Evolutionary conservation across 2,113 vertebrate species (phyloP).

Genomic region (Tyrannus savana): DNA sequence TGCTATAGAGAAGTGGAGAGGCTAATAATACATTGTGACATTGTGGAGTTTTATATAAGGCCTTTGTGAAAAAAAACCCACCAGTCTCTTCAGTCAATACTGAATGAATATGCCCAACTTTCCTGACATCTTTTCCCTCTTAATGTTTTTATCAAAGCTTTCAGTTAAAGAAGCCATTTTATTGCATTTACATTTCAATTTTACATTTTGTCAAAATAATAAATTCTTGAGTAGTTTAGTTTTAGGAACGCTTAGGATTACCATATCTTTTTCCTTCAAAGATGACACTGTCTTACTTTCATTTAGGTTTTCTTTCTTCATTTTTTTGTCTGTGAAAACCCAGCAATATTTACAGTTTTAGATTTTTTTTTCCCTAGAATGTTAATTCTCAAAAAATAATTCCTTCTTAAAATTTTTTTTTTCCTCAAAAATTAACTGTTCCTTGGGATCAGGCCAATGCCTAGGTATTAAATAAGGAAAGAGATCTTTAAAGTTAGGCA

Average conservation of each 20-base stretch:
- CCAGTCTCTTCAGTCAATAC: background rate
- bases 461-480: background rate
- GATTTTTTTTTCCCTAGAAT: background rate
- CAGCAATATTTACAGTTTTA: background rate
- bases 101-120: background rate
- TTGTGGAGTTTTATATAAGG: background rate
- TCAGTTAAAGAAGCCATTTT: background rate
- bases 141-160: background rate
- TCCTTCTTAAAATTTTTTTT: background rate
- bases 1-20: background rate
- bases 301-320: background rate
- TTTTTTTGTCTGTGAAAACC: background rate
- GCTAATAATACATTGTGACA: background rate
- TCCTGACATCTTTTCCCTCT: background rate
- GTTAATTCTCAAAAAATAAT: background rate
- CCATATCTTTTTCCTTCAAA: background rate
- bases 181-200: background rate
- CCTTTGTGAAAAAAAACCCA: background rate
- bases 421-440: background rate
- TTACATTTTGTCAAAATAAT: background rate
- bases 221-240: no score
- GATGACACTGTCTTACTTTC: background rate
- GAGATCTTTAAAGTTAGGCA: background rate
- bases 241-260: no score
- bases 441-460: background rate